Evolutionary conservation across 1,140 invertebrate species (phyloP), one percentile per base, ranked within the genome.

Genomic region (Laupala kohalensis): DNA sequence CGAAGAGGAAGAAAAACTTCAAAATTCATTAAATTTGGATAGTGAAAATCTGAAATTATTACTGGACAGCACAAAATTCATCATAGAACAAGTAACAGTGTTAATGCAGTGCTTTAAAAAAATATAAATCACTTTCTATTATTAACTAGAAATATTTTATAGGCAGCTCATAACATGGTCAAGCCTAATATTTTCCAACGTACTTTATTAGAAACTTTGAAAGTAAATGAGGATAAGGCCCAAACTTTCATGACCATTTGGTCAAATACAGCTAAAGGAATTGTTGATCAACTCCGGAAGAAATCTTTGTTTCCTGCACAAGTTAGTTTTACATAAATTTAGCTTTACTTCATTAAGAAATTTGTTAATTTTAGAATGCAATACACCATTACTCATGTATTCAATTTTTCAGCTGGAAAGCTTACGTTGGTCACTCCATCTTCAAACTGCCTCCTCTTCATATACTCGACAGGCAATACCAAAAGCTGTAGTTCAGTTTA

Each of bases 1-100:
- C 3, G 78, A 79, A 12, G 78, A 81, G 70, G 76, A 80, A 73
- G 78, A 81, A 68, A 81, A 81, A 69, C 64, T 81, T n/a, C 64
- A 77, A 19, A n/a, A 75, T 26, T 81, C 80, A 3, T 72, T 81
- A 15, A 76, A 76, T 30, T 27, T 81, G 25, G 73, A 77, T 13
- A 78, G 78, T 74, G 69, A 76, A 25, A 77, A 77, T 65, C 71
- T 81, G 27, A 66, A 15, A 72, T 70, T 77, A 24, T 30, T 81
- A 0, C 66, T 82, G 24, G 75, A 81, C 71, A 75, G 77, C 15
- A 70, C 80, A 37, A 76, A 73, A 29, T 74, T 74, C 4, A 76
- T 81, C 67, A 63, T 64, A 19, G 69, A 70, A 70, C 53, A 70
- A 53, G 67, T 68, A 30, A 6, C 19, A 15, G 53, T 12, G 64